phyloP scores from a whole-genome alignment of 2,888 invertebrate species.

The Clunio marinus region DNA sequence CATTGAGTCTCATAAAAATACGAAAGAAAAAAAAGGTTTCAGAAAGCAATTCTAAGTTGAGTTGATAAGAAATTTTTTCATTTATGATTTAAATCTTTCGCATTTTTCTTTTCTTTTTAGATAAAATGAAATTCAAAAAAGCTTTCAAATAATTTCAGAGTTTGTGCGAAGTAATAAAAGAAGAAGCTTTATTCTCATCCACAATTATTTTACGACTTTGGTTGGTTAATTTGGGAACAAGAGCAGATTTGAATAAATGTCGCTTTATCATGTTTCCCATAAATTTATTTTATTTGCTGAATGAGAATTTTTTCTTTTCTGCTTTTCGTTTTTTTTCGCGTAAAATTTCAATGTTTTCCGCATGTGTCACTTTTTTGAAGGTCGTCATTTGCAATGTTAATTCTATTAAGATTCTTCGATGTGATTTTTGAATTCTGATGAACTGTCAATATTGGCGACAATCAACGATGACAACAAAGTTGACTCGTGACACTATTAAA shows the following conservation, averaged over 20 bases:
- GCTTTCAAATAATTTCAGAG: background rate
- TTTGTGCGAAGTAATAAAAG: background rate
- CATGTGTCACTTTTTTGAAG: background rate
- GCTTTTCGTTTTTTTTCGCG: too few species aligned
- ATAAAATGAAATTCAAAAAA: background rate
- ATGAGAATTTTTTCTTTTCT: background rate
- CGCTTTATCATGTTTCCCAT: background rate
- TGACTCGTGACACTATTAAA: too few species aligned
- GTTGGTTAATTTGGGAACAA: background rate
- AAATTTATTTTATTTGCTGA: conserved; percentile 1
- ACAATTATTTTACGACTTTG: background rate
- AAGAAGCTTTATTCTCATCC: background rate
- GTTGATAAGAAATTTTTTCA: background rate
- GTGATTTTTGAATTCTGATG: background rate
- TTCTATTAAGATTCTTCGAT: background rate
- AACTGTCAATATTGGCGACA: too few species aligned
- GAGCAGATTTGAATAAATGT: background rate
- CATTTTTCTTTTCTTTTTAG: background rate
- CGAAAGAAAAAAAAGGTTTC: background rate
- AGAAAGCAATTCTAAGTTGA: too few species aligned
- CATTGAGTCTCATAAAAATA: background rate
- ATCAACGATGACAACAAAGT: too few species aligned
- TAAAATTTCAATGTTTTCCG: background rate
- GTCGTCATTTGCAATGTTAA: background rate
- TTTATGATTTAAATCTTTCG: background rate